phyloP scores from a whole-genome alignment of 2,888 invertebrate genomes.

The Xestia c-nigrum region DNA sequence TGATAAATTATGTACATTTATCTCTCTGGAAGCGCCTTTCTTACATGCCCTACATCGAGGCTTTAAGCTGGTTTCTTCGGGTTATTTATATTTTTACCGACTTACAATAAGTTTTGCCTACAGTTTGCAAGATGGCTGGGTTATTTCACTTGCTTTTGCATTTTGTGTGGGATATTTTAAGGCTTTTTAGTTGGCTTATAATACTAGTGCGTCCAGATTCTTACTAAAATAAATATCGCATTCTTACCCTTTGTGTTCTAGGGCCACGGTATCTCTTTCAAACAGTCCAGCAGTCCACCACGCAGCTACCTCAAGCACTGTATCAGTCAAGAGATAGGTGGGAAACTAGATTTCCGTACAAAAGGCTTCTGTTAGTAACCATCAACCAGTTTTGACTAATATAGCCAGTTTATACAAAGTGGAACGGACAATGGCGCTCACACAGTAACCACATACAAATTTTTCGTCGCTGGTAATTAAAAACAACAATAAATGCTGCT shows the following conservation, averaged over 20 bases:
- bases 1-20: slow-evolving; percentile 58
- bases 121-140: slow-evolving; percentile 2
- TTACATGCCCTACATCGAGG: slow-evolving; percentile 35
- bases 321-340: too few relatives aligned
- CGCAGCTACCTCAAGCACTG: too few relatives aligned
- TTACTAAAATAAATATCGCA: neutral
- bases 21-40: slow-evolving; percentile 35
- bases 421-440: too few relatives aligned
- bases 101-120: slow-evolving; percentile 25
- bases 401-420: neutral
- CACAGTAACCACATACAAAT: too few relatives aligned
- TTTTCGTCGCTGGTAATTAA: too few relatives aligned
- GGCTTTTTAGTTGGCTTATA: neutral
- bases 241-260: too few relatives aligned
- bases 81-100: slow-evolving; percentile 38
- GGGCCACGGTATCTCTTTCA: too few relatives aligned
- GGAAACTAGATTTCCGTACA: too few relatives aligned
- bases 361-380: neutral
- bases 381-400: neutral
- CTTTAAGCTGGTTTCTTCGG: slow-evolving; percentile 8
- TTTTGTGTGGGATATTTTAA: neutral
- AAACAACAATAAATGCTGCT: too few relatives aligned
- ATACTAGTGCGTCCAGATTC: neutral
- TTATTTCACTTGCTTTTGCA: slow-evolving; percentile 4
- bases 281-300: too few relatives aligned